Evolutionary conservation across 1,140 invertebrate species (phyloP).

Genomic region (Drosophila parvula): DNA sequence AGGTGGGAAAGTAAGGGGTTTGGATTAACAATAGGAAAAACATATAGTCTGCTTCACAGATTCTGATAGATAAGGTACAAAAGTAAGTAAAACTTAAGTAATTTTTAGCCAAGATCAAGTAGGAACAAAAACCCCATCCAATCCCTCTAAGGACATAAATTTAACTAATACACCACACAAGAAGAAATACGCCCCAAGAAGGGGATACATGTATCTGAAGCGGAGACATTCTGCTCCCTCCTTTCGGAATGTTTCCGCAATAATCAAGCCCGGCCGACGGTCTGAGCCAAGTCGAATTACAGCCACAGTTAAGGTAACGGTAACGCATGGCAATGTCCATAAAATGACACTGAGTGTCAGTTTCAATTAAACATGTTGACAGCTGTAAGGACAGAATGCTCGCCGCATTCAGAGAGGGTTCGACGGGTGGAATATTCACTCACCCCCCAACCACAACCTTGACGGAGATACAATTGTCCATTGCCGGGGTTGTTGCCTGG

Average conservation of each 20-base stretch:
- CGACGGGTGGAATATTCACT: constrained; percentile 36
- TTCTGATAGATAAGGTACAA: not conserved
- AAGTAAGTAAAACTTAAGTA: too few relatives aligned
- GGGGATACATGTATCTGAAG: not conserved
- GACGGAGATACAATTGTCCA: constrained; percentile 19
- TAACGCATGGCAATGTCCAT: constrained; percentile 80
- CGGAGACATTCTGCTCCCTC: not conserved
- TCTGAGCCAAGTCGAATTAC: constrained; percentile 63
- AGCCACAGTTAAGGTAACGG: constrained; percentile 62
- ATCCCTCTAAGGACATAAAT: constrained; percentile 54
- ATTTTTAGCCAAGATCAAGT: constrained; percentile 9
- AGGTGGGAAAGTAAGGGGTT: not conserved
- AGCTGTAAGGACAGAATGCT: constrained; percentile 73
- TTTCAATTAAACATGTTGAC: constrained; percentile 84
- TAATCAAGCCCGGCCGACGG: constrained; percentile 50
- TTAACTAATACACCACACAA: constrained; percentile 68
- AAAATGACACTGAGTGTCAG: constrained; percentile 83
- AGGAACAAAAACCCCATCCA: constrained; percentile 3
- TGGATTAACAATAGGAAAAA: not conserved
- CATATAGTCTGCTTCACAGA: not conserved
- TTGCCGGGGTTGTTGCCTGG: constrained; percentile 26
- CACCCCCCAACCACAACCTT: not conserved
- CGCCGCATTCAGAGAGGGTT: constrained; percentile 3
- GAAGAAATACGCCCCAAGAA: not conserved
- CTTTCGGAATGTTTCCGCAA: constrained; percentile 52